Evolutionary conservation across 1,140 invertebrate species (phyloP).

Genomic region (Euschistus heros): DNA sequence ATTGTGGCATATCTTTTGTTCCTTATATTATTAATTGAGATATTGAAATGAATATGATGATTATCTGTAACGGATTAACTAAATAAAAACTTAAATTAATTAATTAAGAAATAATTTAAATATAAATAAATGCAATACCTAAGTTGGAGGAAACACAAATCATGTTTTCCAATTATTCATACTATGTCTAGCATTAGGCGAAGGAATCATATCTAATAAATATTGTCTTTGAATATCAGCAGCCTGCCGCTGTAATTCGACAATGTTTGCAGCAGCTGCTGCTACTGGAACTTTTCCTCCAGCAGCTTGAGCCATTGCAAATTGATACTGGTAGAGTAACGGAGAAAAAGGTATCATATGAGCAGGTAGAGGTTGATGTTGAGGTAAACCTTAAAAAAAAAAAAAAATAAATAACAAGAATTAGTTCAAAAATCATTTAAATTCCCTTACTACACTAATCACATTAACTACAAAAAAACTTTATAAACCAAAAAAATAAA

Average conservation of each 20-base stretch:
- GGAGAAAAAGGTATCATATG: slow-evolving; percentile 78
- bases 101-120: background rate
- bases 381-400: slow-evolving; percentile 30
- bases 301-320: slow-evolving; percentile 58
- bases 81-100: background rate
- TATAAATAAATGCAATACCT: background rate
- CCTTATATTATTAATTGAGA: no score
- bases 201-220: slow-evolving; percentile 88
- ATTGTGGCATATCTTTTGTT: no score
- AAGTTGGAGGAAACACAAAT: slow-evolving; percentile 16
- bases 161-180: slow-evolving; percentile 29
- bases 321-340: slow-evolving; percentile 72
- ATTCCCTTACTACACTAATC: background rate
- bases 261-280: slow-evolving; percentile 44
- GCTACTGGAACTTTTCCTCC: slow-evolving; percentile 38
- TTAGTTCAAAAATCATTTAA: background rate
- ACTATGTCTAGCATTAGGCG: slow-evolving; percentile 19
- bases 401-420: background rate
- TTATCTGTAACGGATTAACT: background rate
- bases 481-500: background rate
- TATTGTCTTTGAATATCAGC: slow-evolving; percentile 89
- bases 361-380: slow-evolving; percentile 44
- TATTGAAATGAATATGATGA: background rate
- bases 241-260: slow-evolving; percentile 64
- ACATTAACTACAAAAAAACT: background rate